Percentiles rank a stretch among this genome's conserved stretches.
Evolutionary conservation across 2,113 vertebrate species (phyloP).

Genomic region (Macaca nemestrina): DNA sequence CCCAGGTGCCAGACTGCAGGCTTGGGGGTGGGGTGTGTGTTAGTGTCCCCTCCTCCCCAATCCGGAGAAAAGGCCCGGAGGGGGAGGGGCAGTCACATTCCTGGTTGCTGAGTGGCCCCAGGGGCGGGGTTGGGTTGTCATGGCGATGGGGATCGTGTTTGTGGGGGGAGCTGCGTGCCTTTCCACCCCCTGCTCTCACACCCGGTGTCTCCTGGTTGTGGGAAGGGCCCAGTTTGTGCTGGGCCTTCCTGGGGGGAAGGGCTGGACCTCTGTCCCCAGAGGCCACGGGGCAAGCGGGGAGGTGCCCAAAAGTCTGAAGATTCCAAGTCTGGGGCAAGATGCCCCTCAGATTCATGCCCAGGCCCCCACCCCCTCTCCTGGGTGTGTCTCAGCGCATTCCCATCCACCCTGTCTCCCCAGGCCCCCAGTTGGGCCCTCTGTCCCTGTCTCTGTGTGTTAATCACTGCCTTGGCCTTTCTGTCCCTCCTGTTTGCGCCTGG

Average conservation of each 20-base stretch:
- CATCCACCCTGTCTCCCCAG: not conserved
- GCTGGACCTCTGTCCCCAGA: conserved; percentile 69
- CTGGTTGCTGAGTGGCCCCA: conserved; percentile 75
- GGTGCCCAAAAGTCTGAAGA: conserved; percentile 33
- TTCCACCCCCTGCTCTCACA: conserved; percentile 60
- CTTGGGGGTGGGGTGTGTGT: conserved; percentile 59
- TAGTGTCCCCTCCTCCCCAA: conserved; percentile 68
- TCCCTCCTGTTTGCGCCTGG: conserved; percentile 37
- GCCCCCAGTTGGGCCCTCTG: not conserved
- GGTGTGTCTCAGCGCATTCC: not conserved
- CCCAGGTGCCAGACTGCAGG: conserved; percentile 56
- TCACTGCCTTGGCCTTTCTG: not conserved
- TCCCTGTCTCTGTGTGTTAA: not conserved
- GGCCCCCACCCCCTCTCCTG: not conserved
- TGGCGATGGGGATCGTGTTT: conserved; percentile 66
- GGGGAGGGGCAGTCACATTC: conserved; percentile 77
- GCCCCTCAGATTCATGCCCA: not conserved
- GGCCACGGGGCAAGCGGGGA: conserved; percentile 66
- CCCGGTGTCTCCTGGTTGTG: conserved; percentile 12
- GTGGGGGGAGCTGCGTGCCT: conserved; percentile 51
- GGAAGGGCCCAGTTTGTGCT: conserved; percentile 45
- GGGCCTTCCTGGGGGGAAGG: conserved; percentile 61
- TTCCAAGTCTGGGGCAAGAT: conserved; percentile 19
- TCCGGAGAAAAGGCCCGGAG: conserved; percentile 52
- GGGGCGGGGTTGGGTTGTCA: conserved; percentile 78